These are phyloP conservation scores for Malacoraja senta DNA, from an alignment of 2,797 vertebrate genomes.

Conservation along the genomic window DNA sequence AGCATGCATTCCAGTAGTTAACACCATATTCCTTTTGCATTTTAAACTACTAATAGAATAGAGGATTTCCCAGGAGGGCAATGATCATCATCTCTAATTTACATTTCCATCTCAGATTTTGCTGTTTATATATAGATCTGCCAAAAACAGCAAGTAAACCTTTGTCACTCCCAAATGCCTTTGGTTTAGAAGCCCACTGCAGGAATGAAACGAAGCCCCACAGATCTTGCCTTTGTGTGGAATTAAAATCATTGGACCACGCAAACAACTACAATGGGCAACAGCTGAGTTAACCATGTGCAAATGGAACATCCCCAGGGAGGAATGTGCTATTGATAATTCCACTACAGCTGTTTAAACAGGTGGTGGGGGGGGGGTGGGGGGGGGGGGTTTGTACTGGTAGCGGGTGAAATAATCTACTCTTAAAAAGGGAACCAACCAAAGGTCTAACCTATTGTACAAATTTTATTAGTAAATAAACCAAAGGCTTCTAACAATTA, in stretches of 20 bases:
- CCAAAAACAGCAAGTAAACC: constrained; percentile 5
- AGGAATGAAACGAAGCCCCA: not conserved
- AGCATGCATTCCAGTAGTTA: not conserved
- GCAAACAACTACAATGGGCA: not conserved
- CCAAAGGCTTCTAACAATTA: not conserved
- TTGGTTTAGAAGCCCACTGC: not conserved
- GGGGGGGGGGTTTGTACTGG: not conserved
- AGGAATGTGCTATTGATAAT: not conserved
- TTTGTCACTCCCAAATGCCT: not conserved
- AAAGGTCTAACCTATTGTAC: not conserved
- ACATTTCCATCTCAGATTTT: constrained; percentile 1
- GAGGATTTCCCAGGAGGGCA: not conserved
- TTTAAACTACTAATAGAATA: constrained; percentile 14
- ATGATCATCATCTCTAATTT: constrained; percentile 29
- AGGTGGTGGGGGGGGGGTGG: not conserved
- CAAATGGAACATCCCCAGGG: constrained; percentile 25
- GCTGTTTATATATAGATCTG: too few relatives aligned
- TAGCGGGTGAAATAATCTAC: not conserved
- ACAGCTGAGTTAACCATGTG: constrained; percentile 29
- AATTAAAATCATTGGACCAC: constrained; percentile 28
- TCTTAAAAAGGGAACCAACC: not conserved
- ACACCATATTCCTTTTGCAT: not conserved
- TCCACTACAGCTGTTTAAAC: constrained; percentile 22
- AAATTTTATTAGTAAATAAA: not conserved
- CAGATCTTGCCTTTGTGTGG: not conserved